phyloP scores from a whole-genome alignment of 1,140 invertebrate species.

The Ostrea denselamellosa region DNA sequence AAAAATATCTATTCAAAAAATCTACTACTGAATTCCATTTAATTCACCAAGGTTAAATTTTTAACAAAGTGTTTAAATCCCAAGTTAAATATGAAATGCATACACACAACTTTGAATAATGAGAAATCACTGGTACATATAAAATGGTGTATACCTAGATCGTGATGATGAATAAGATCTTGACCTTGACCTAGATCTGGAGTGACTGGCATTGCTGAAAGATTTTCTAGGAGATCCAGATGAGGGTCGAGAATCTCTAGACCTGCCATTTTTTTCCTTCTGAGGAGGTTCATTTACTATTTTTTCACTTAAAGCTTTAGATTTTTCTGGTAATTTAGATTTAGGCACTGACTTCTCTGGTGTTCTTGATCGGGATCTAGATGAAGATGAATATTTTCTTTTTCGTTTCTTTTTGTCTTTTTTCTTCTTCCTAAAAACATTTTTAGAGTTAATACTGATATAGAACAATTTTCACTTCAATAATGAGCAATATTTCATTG shows the following conservation, averaged over 20 bases:
- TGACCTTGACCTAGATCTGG: constrained; percentile 58
- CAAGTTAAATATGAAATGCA: too few species aligned
- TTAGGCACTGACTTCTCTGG: not conserved
- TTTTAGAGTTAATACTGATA: not conserved
- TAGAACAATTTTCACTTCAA: not conserved
- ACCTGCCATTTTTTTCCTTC: constrained; percentile 40
- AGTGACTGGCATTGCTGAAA: not conserved
- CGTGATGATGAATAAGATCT: constrained; percentile 63
- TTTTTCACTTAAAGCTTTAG: constrained; percentile 41
- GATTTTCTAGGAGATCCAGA: not conserved
- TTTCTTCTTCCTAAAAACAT: constrained; percentile 10
- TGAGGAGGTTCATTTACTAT: constrained; percentile 18
- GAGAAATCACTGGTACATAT: too few species aligned
- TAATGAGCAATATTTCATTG: not conserved
- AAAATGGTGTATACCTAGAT: constrained; percentile 65
- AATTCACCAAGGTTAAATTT: too few species aligned
- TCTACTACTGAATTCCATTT: too few species aligned
- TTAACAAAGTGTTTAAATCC: too few species aligned
- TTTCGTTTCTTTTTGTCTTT: constrained; percentile 31
- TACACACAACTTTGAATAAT: too few species aligned
- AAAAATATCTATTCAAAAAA: too few species aligned
- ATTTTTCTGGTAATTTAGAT: constrained; percentile 16
- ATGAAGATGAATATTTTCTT: constrained; percentile 46
- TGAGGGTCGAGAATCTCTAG: not conserved
- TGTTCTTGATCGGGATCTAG: constrained; percentile 47